These are phyloP conservation scores for Tetragonisca angustula DNA, from an alignment of 2,888 invertebrate species.

Conservation along the genomic window DNA sequence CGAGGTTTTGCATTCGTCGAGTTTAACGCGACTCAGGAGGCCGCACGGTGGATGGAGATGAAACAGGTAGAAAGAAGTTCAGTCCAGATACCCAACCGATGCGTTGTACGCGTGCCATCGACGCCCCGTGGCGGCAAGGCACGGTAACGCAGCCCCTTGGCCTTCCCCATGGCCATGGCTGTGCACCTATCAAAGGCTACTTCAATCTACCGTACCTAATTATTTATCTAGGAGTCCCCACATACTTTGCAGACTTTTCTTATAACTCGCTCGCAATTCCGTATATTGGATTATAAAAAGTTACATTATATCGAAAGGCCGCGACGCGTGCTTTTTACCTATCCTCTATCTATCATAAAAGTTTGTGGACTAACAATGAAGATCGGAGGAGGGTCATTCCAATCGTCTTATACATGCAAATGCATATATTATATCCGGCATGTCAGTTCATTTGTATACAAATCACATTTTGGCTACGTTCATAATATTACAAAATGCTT, in stretches of 20 bases:
- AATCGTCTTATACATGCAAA: slow-evolving; percentile 62
- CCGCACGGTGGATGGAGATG: slow-evolving; percentile 95
- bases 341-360: slow-evolving; percentile 67
- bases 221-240: slow-evolving; percentile 76
- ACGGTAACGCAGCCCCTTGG: slow-evolving; percentile 83
- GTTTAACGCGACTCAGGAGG: slow-evolving; percentile 94
- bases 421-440: slow-evolving; percentile 44
- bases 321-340: slow-evolving; percentile 71
- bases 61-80: slow-evolving; percentile 90
- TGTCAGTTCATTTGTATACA: slow-evolving; percentile 45
- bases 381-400: slow-evolving; percentile 73
- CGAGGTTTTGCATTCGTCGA: slow-evolving; percentile 94
- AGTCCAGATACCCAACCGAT: slow-evolving; percentile 82
- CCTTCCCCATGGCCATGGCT: slow-evolving; percentile 82
- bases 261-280: slow-evolving; percentile 65
- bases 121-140: slow-evolving; percentile 84
- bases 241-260: slow-evolving; percentile 71
- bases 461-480: slow-evolving; percentile 44
- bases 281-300: slow-evolving; percentile 58
- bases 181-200: slow-evolving; percentile 82
- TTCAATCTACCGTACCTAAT: slow-evolving; percentile 82
- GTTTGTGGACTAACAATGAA: slow-evolving; percentile 64
- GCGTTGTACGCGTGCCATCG: slow-evolving; percentile 82
- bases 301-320: slow-evolving; percentile 45
- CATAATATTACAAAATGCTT: slow-evolving; percentile 40